Evolutionary conservation across 1,140 invertebrate genomes (phyloP).

Genomic region (Heliconius eleuchia): DNA sequence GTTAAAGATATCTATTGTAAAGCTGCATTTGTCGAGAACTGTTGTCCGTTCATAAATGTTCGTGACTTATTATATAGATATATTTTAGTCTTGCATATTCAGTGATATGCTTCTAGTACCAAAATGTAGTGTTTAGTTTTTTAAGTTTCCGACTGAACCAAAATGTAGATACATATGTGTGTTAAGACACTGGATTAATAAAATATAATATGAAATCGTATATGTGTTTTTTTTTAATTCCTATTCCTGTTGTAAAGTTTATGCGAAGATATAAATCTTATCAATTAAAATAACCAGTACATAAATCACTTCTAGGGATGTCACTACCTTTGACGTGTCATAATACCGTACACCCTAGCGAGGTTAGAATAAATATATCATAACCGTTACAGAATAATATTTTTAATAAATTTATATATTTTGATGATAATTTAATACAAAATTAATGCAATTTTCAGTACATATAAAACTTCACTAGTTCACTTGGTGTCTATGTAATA

Average conservation of each 20-base stretch:
- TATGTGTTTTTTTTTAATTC: slow-evolving; percentile 30
- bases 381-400: not conserved
- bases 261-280: not conserved
- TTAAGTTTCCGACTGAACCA: slow-evolving; percentile 80
- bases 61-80: slow-evolving; percentile 21
- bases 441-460: no score
- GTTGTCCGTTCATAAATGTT: slow-evolving; percentile 26
- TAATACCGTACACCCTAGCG: not conserved
- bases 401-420: no score
- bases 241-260: slow-evolving; percentile 23
- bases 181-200: slow-evolving; percentile 70
- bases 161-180: slow-evolving; percentile 69
- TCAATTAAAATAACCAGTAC: slow-evolving; percentile 33
- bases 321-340: not conserved
- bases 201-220: slow-evolving; percentile 52
- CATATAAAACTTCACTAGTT: not conserved
- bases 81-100: slow-evolving; percentile 21
- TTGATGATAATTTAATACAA: no score
- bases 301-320: slow-evolving; percentile 29
- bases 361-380: not conserved
- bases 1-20: not conserved
- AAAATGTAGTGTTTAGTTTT: slow-evolving; percentile 73
- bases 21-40: not conserved
- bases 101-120: slow-evolving; percentile 56
- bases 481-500: not conserved